Percentiles rank a stretch among this genome's conserved stretches.
phyloP scores from a whole-genome alignment of 2,113 vertebrate genomes.

The Pedetes capensis region DNA sequence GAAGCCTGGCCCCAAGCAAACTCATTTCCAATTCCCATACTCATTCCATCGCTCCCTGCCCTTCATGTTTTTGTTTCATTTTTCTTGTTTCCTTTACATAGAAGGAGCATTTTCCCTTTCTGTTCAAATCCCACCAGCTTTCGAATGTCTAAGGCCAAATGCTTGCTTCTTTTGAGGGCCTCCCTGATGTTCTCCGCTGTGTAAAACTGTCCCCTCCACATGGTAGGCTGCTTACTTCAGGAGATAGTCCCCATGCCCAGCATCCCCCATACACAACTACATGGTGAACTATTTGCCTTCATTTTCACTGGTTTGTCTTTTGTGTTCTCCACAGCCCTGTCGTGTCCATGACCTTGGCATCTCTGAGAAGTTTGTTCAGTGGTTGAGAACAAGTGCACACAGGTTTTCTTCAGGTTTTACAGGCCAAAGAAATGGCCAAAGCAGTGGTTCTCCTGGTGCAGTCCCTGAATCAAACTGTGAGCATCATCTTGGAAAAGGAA shows the following conservation, averaged over 20 bases:
- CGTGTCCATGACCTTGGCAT: neutral
- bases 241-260: neutral
- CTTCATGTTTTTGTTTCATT: neutral
- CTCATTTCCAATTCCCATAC: neutral
- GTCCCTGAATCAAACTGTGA: neutral
- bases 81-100: neutral
- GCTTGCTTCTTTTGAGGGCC: neutral
- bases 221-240: neutral
- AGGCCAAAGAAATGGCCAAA: neutral
- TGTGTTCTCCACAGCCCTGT: neutral
- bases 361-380: neutral
- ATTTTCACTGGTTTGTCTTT: neutral
- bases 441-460: neutral
- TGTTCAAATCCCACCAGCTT: neutral
- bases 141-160: neutral
- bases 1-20: neutral
- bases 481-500: neutral
- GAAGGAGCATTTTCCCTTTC: neutral
- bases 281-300: neutral
- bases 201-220: neutral
- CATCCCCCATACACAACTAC: rapidly evolving
- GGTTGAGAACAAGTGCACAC: neutral
- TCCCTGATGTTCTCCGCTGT: neutral
- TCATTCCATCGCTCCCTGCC: neutral
- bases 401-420: neutral